Percentiles rank a stretch among this genome's conserved stretches.
Evolutionary conservation across 2,113 vertebrate genomes (phyloP).

Genomic region (Prinia subflava): DNA sequence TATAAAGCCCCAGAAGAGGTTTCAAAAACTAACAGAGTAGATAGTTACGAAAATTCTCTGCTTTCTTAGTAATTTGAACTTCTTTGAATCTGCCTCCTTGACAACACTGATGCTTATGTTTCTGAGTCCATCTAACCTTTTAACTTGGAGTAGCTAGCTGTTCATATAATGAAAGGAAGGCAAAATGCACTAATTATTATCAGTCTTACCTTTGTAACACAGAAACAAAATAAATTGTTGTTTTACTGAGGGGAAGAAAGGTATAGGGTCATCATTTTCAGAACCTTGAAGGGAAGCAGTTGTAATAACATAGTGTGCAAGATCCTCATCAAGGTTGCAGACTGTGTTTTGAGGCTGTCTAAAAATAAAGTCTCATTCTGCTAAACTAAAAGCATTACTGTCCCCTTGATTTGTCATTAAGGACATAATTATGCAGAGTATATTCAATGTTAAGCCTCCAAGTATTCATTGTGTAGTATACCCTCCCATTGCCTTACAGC

Average conservation of each 20-base stretch:
- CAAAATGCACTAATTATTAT: neutral
- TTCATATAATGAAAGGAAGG: neutral
- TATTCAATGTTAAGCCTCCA: neutral
- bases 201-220: neutral
- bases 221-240: neutral
- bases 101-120: neutral
- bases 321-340: neutral
- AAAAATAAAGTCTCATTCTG: neutral
- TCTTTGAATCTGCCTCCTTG: neutral
- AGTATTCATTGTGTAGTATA: neutral
- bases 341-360: neutral
- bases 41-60: neutral
- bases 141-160: neutral
- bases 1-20: neutral
- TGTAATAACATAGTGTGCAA: neutral
- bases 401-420: neutral
- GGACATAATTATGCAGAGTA: neutral
- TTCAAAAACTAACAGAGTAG: neutral
- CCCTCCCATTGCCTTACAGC: neutral
- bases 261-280: neutral
- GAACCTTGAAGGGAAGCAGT: neutral
- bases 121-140: neutral
- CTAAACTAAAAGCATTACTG: neutral
- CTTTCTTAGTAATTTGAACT: neutral
- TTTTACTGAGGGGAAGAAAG: neutral